Base-by-base conservation (phyloP, 1,140 invertebrate genomes). In the Drosophila rhopaloa region DNA sequence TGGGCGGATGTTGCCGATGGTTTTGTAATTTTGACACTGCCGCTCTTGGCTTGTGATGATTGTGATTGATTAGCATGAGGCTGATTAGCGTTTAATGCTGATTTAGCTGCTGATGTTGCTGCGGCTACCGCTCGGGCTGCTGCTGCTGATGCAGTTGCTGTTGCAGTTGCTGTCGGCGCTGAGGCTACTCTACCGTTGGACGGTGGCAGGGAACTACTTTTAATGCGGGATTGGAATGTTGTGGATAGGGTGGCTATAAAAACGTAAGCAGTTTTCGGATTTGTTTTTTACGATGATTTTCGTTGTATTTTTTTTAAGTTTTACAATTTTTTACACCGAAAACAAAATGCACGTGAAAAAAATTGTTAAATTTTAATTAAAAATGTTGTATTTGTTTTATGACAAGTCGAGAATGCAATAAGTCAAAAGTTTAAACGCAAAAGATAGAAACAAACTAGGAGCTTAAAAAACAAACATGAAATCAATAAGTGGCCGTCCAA, bases 161-260 rank as follows among this genome's bases (percentile, higher is more conserved):
- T 40, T 70, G 83, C 55, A 51, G 86, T 72, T 81, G 83, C 55
- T 82, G 79, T 47, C 76, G 73, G 61, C 79, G 81, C 73, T 73
- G 91, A 83, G 76, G 67, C 76, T 84, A 89, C 80, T 91, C 82
- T 92, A 92, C 91, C 91, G 68, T 79, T 91, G 79, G 90, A 83
- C 79, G 91, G 82, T 85, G 91, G 85, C 75, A 90, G 79, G 79
- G 92, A 92, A 92, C 93, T 93, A 93, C 92, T 93, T 93, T 93
- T 93, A 85, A 93, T 93, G 89, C 93, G 93, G 89, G 91, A 92
- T 90, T 93, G 93, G 84, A 91, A 91, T 91, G 93, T 92, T 84
- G 93, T 93, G 86, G 91, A 91, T 84, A 93, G 89, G 92, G 93
- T 93, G 70, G 93, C 93, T 93, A 93, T 90, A 93, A 93, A 76